These are phyloP conservation scores for Xanthorhoe designata DNA, from an alignment of 2,888 invertebrate species.

Conservation along the genomic window DNA sequence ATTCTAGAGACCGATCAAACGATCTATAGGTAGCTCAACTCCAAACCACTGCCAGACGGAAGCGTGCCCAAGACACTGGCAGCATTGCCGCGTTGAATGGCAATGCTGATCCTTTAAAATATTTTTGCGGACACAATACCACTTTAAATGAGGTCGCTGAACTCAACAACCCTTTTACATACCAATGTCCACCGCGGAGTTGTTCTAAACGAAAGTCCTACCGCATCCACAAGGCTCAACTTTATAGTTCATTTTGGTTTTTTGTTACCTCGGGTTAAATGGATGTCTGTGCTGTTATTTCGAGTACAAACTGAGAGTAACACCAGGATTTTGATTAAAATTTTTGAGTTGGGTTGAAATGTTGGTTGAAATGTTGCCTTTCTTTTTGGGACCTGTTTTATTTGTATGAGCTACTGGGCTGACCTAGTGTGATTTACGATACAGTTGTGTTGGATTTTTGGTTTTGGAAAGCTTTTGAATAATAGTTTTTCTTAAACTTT, in stretches of 20 bases:
- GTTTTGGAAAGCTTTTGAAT: not conserved
- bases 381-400: not conserved
- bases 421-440: constrained; percentile 1
- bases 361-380: constrained; percentile 22
- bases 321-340: constrained; percentile 36
- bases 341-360: constrained; percentile 32
- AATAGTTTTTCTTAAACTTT: no score
- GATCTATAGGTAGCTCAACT: no score
- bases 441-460: not conserved
- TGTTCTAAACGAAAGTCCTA: constrained; percentile 1
- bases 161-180: constrained; percentile 2
- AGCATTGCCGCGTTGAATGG: no score
- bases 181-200: constrained; percentile 1
- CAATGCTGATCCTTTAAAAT: no score
- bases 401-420: not conserved
- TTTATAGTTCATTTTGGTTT: constrained; percentile 18
- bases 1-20: no score
- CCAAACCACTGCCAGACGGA: no score
- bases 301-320: constrained; percentile 34
- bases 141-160: not conserved
- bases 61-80: no score
- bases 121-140: not conserved
- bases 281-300: constrained; percentile 30
- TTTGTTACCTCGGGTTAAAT: constrained; percentile 28
- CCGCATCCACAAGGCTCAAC: constrained; percentile 18